phyloP scores from a whole-genome alignment of 2,797 vertebrate genomes.

The Poeciliopsis infans region DNA sequence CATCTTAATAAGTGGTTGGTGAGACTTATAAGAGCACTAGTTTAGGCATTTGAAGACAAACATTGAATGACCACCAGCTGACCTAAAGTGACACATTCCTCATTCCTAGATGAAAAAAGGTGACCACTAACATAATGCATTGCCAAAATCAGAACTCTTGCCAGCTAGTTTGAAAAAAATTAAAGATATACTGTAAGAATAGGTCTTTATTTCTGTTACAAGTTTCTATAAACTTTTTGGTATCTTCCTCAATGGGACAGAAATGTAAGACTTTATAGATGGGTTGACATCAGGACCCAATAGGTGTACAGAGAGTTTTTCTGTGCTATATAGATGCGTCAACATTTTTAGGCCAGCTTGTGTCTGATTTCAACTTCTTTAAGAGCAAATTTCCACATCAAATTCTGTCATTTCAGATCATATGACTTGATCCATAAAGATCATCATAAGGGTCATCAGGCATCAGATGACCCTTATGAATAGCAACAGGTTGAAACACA shows the following conservation, averaged over 20 bases:
- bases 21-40: neutral
- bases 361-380: neutral
- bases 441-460: neutral
- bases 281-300: neutral
- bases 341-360: neutral
- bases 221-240: neutral
- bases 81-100: neutral
- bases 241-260: neutral
- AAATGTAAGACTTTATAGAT: neutral
- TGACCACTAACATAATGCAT: neutral
- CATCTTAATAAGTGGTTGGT: neutral
- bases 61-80: neutral
- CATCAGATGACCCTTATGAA: neutral
- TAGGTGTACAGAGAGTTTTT: neutral
- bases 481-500: neutral
- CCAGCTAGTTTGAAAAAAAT: neutral
- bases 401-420: neutral
- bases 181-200: neutral
- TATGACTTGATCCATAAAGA: neutral
- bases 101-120: neutral
- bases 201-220: neutral
- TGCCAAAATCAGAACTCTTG: neutral
- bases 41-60: neutral
- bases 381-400: neutral
- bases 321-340: neutral